Conservation (phyloP, 2,888 invertebrate genomes). For the Dasypolia templi region DNA sequence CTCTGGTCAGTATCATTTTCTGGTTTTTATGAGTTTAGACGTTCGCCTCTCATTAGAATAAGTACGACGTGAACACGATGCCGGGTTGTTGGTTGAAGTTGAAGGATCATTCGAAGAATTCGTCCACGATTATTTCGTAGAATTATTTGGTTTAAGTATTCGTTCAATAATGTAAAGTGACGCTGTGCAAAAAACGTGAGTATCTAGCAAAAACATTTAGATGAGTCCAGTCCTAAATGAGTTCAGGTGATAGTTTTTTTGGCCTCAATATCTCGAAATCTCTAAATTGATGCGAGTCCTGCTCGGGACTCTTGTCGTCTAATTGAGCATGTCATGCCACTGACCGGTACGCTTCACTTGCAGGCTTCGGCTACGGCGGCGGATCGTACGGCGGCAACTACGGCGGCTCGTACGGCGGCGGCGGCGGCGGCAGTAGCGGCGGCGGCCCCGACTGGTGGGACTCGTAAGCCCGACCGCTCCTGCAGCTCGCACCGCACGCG, state of each 20-base stretch:
- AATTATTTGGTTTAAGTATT: not conserved
- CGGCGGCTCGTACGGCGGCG: conserved; percentile 87
- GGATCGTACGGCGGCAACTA: conserved; percentile 87
- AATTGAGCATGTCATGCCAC: not conserved
- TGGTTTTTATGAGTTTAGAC: not conserved
- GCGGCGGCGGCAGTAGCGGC: conserved; percentile 86
- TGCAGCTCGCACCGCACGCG: conserved; percentile 67
- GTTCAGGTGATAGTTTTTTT: not conserved
- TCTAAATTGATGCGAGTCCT: not conserved
- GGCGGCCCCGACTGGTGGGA: conserved; percentile 89
- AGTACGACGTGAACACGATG: not conserved
- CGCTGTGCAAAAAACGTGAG: not conserved
- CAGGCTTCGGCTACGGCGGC: conserved; percentile 85
- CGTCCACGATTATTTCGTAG: not conserved
- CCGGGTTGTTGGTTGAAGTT: not conserved
- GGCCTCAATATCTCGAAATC: not conserved
- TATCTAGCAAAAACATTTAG: not conserved
- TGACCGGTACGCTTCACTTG: not conserved
- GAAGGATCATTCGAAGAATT: not conserved
- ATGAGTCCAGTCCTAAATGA: too few relatives aligned
- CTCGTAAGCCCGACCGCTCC: conserved; percentile 77
- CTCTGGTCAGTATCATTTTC: conserved; percentile 72
- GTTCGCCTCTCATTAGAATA: not conserved
- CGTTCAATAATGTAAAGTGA: not conserved
- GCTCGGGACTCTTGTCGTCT: too few relatives aligned